Conservation (phyloP, 2,797 vertebrate genomes). For the Galaxias olidus region DNA sequence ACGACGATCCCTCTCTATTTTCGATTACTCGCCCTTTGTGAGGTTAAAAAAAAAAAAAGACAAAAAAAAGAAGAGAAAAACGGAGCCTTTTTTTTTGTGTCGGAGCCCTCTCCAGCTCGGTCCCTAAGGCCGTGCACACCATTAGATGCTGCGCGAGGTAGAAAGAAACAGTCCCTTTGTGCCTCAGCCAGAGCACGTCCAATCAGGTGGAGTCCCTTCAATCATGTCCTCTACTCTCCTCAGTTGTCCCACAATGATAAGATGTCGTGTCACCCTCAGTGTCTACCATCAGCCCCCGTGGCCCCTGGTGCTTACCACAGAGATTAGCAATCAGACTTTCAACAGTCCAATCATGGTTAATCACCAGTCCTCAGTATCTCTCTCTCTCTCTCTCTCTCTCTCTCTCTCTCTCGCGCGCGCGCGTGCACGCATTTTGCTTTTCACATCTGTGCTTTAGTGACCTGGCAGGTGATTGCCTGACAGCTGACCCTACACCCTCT, state of each 20-base stretch:
- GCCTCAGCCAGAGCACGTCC: background rate
- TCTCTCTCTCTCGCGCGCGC: background rate
- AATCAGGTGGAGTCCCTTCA: background rate
- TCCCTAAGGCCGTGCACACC: background rate
- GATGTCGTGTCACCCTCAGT: background rate
- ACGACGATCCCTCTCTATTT: conserved; percentile 10
- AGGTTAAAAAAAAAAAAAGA: background rate
- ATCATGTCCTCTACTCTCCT: background rate
- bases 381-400: background rate
- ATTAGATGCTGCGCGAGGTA: background rate
- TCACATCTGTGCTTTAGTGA: background rate
- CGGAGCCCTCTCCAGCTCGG: background rate
- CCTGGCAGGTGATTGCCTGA: background rate
- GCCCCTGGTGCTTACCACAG: background rate
- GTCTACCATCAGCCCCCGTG: background rate
- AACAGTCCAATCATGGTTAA: background rate
- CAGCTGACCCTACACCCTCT: background rate
- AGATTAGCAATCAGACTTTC: background rate
- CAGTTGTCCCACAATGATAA: background rate
- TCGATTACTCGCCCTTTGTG: background rate
- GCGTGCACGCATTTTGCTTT: background rate
- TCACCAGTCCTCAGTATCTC: too few relatives aligned
- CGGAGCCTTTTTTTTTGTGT: background rate
- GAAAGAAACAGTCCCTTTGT: background rate
- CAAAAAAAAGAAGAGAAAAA: too few relatives aligned